Conservation (phyloP, 2,797 vertebrate genomes). For the Sciurus vulgaris region DNA sequence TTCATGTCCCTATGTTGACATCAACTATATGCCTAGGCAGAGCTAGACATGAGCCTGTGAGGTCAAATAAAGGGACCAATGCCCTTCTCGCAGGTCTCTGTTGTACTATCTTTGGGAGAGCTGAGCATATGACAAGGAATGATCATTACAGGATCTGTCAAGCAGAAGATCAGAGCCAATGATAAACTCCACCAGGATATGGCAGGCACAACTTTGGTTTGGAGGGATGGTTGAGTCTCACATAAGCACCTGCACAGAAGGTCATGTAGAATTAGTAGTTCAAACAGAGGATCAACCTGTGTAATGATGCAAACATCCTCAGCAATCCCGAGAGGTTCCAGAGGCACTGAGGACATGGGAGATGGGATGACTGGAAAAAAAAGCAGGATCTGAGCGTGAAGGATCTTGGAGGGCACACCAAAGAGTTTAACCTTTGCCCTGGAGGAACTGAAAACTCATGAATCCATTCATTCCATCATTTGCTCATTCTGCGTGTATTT, state of each 20-base stretch:
- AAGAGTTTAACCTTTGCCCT: background rate
- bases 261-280: background rate
- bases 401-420: background rate
- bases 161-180: background rate
- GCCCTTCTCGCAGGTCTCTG: background rate
- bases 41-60: background rate
- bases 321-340: rapidly evolving
- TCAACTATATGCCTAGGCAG: background rate
- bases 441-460: background rate
- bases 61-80: background rate
- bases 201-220: background rate
- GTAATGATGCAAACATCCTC: rapidly evolving
- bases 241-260: background rate
- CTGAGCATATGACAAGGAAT: background rate
- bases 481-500: background rate
- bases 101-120: background rate
- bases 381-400: background rate
- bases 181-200: rapidly evolving
- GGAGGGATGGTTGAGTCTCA: background rate
- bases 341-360: background rate
- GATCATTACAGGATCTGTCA: background rate
- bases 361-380: background rate
- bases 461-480: background rate
- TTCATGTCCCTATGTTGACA: conserved; percentile 3
- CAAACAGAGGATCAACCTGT: background rate